Base-by-base conservation (phyloP, 2,888 invertebrate genomes). In the Chouioia cunea region DNA sequence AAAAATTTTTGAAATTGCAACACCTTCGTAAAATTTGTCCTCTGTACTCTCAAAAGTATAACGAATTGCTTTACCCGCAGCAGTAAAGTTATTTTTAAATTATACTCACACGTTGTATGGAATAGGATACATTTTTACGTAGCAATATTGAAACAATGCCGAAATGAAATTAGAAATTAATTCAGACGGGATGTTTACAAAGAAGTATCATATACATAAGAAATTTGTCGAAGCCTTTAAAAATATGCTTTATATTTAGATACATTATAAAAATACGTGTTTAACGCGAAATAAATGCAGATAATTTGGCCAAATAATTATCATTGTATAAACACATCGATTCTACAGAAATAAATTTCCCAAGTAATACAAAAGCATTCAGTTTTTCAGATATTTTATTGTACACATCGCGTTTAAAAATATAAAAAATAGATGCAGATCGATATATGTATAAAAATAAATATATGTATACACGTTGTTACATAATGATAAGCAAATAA, bases 401-500 rank as follows among this genome's bases (percentile, higher is more conserved):
- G 64, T 66, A 63, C 62, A 69, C 63, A 69, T 71, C 56, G 65
- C 69, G 68, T 65, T 67, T 62, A 22, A 44, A 71, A 66, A 71
- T 65, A 71, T 65, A 69, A 71, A 64, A 54, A 59, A 72, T 64
- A 73, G 46, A 59, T 63, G 44, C 50, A 68, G 43, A 66, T 63
- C 50, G 57, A 68, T 66, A 71, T 46, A 65, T 68, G 54, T 58
- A 72, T 64, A 67, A 60, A 56, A 64, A 69, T 67, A 56, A 66
- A 66, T 60, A 71, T 74, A 73, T 74, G 75, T 76, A 74, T 77
- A 76, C 69, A 77, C 71, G 75, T 78, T 77, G 77, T 78, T 79
- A 75, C 76, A 74, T 76, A 77, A 76, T 77, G 71, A 76, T 78
- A 75, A 77, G 75, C 57, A 56, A 65, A 59, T 43, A 52, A 63